Evolutionary conservation across 2,797 vertebrate genomes (phyloP).

Genomic region (Valencia hispanica): DNA sequence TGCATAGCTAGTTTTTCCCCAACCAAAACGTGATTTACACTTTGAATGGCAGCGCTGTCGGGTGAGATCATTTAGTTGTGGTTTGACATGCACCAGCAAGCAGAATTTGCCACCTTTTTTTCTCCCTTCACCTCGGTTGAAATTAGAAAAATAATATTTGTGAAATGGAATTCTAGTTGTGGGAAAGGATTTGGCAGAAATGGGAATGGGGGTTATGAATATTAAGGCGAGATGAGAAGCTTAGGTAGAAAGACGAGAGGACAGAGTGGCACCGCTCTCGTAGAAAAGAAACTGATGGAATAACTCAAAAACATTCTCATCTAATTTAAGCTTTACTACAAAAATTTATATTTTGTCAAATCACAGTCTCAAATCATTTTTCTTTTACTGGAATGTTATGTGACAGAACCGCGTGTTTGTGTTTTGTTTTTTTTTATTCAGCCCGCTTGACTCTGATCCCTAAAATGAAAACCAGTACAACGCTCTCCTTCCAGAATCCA

Average conservation of each 20-base stretch:
- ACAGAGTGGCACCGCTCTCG: constrained; percentile 18
- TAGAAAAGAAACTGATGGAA: constrained; percentile 15
- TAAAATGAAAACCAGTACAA: too few relatives aligned
- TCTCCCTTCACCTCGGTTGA: constrained; percentile 44
- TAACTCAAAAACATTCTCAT: neutral
- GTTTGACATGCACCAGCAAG: constrained; percentile 48
- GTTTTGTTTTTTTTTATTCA: neutral
- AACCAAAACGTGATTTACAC: constrained; percentile 59
- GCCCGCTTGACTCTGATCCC: too few relatives aligned
- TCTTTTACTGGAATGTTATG: neutral
- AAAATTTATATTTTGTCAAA: neutral
- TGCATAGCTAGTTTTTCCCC: constrained; percentile 29
- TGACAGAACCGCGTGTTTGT: neutral
- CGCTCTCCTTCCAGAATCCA: too few relatives aligned
- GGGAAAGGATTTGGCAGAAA: constrained; percentile 8
- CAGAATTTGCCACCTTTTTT: constrained; percentile 25
- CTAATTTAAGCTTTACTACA: neutral
- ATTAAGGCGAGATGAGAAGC: constrained; percentile 19
- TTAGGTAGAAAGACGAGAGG: constrained; percentile 8
- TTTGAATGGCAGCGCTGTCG: constrained; percentile 50
- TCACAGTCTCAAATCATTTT: neutral
- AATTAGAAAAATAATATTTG: constrained; percentile 30
- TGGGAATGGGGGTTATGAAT: neutral
- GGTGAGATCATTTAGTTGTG: constrained; percentile 44
- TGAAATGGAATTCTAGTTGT: constrained; percentile 39